Conservation (phyloP, 2,888 invertebrate species). For the Tetrapedia diversipes region DNA sequence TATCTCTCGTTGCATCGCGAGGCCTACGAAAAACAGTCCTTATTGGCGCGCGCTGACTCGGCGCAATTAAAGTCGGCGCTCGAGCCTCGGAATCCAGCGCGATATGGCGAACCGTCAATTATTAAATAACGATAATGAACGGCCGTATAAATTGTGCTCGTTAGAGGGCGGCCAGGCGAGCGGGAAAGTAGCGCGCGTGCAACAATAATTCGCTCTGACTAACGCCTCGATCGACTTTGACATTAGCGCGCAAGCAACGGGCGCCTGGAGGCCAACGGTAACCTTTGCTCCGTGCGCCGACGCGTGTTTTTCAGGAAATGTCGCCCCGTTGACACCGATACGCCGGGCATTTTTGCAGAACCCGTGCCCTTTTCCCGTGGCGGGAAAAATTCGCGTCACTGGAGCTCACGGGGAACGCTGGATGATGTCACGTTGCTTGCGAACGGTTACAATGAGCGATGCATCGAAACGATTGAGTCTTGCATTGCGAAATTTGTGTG, state of each 20-base stretch:
- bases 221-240: constrained; percentile 51
- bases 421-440: too few species aligned
- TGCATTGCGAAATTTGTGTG: too few species aligned
- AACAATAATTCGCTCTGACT: constrained; percentile 41
- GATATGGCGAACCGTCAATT: constrained; percentile 45
- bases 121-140: constrained; percentile 56
- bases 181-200: constrained; percentile 36
- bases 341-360: background rate
- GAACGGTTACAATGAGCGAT: too few species aligned
- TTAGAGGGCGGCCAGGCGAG: constrained; percentile 46
- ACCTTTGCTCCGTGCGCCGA: constrained; percentile 6
- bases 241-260: constrained; percentile 43
- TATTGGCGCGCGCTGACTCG: constrained; percentile 13
- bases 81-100: constrained; percentile 16
- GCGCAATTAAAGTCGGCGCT: constrained; percentile 38
- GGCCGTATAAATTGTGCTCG: constrained; percentile 58
- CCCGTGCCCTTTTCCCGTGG: background rate
- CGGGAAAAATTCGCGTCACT: background rate
- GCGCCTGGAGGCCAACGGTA: constrained; percentile 33
- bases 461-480: too few species aligned
- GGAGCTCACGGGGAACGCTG: too few species aligned
- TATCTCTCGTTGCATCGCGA: constrained; percentile 23
- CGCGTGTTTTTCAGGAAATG: too few species aligned
- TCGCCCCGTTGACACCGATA: background rate
- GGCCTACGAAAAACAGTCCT: constrained; percentile 26